Evolutionary conservation across 2,888 invertebrate genomes (phyloP), one percentile per base, ranked within the genome.

Genomic region (Sarcophaga variegata): DNA sequence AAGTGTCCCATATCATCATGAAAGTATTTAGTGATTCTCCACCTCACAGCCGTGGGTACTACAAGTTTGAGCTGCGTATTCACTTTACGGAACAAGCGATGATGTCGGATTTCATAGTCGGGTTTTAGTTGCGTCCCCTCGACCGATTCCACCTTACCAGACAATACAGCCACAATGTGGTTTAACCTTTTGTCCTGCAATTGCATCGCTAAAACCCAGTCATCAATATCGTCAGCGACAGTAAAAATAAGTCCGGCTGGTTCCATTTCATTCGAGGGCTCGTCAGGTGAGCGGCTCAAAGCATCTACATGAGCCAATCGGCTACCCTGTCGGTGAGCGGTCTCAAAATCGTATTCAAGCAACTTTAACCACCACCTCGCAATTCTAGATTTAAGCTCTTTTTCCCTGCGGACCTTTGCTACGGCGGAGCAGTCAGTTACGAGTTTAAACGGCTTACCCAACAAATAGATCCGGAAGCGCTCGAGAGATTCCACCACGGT

Each of bases 401-500:
- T 80, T n/a, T 69, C 72, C 10, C 60, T 45, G 54, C 64, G 71
- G 3, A 80, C 66, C 14, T 47, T 63, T 8, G 81, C 81, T 20
- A 76, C 27, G 22, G 81, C 81, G 67, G 81, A 74, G 20, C 81
- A 81, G n/a, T 75, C 74, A 4, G 74, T 81, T 27, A 81, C 63
- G 3, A 81, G 75, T 12, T 27, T 63, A 45, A 81, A 81, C 12
- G 27, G 63, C 70, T 70, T 81, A 12, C 82, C 76, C 12, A 83
- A 45, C 45, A 82, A 63, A 14, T 92, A 92, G 5, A 91, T 87
- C 17, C 91, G 80, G 81, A 92, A 92, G 64, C 91, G 90, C 62
- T 92, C 90, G 17, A 92, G 69, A 1, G 91, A 89, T 88, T 90
- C 86, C 22, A 92, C 90, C 12, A 92, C 88, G 0, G 91, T 91